Base-by-base conservation (phyloP, 2,113 vertebrate species). In the Macrotus californicus region DNA sequence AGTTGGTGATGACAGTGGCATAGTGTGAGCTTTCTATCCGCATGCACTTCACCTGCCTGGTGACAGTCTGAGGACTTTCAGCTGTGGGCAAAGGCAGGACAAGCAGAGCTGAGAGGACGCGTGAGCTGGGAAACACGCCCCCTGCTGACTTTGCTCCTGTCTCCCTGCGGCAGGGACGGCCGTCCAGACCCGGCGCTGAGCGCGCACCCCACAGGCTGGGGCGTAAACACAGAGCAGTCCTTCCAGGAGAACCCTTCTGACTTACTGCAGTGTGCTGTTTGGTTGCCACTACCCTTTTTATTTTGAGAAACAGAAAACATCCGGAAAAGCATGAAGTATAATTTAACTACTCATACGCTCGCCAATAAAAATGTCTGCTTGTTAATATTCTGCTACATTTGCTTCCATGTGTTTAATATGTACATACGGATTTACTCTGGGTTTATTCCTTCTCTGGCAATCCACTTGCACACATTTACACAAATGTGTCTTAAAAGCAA, bases 1-100 rank as follows among this genome's bases (percentile, higher is more conserved):
- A 98, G 97, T 99, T 99, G 98, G 98, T 98, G 95, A 97, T 96
- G 66, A 99, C 96, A 0, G 99, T 99, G 94, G 99, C 98, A 52
- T 98, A 99, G 61, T 98, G 98, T 54, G 98, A 96, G 82, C 98
- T 99, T 97, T 99, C 99, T 84, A 99, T 98, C 94, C 96, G 76
- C 56, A 98, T 93, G 82, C 98, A 98, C 96, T 98, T 98, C 93
- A 99, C 98, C 73, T 97, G 98, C 79, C 95, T 97, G 64, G 72
- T 72, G 87, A 89, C 59, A 9, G 54, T 91, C 64, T 26, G 41
- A 2, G 59, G 54, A 21, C 39, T 54, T 87, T 96, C 34, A 22
- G 82, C 96, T 98, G 96, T 15, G 79, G 97, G 97, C 82, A 83
- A 95, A 98, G 3, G 64, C 1, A 96, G 29, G 59, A 77, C 0